Conservation (phyloP, 2,888 invertebrate species). For the Xanthorhoe spadicearia region DNA sequence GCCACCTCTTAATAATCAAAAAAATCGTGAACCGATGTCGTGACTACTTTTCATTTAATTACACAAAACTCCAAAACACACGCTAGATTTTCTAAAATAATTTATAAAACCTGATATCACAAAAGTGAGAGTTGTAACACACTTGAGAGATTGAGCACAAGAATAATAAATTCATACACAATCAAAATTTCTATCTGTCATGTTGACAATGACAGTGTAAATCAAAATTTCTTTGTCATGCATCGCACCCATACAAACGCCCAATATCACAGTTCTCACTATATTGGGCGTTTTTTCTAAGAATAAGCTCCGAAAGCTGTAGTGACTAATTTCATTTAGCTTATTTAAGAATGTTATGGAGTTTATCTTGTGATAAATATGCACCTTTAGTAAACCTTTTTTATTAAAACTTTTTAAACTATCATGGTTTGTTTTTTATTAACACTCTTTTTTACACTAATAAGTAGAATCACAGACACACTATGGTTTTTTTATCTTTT, state of each 20-base stretch:
- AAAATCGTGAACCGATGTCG: not conserved
- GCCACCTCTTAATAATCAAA: not conserved
- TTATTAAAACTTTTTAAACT: too few species aligned
- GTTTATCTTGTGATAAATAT: not conserved
- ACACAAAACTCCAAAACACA: constrained; percentile 5
- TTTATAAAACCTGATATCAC: constrained; percentile 18
- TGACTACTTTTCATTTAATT: not conserved
- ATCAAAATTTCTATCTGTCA: constrained; percentile 26
- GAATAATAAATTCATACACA: constrained; percentile 23
- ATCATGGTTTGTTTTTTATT: too few species aligned
- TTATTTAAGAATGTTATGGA: not conserved
- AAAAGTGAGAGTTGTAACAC: constrained; percentile 27
- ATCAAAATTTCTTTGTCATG: constrained; percentile 34
- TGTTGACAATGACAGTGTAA: constrained; percentile 13
- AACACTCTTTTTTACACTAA: too few species aligned
- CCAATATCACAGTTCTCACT: too few species aligned
- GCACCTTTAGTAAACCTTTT: not conserved
- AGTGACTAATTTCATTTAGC: too few species aligned
- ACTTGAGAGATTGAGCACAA: constrained; percentile 18
- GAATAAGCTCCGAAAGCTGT: not conserved
- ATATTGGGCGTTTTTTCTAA: not conserved
- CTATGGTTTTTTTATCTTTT: too few species aligned
- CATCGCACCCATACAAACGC: constrained; percentile 34
- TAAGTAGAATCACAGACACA: too few species aligned
- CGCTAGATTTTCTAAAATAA: not conserved